Percentiles rank a stretch among this genome's conserved stretches.
Conservation (phyloP, 2,797 vertebrate species). For the Hydrocynus forskahlii region DNA sequence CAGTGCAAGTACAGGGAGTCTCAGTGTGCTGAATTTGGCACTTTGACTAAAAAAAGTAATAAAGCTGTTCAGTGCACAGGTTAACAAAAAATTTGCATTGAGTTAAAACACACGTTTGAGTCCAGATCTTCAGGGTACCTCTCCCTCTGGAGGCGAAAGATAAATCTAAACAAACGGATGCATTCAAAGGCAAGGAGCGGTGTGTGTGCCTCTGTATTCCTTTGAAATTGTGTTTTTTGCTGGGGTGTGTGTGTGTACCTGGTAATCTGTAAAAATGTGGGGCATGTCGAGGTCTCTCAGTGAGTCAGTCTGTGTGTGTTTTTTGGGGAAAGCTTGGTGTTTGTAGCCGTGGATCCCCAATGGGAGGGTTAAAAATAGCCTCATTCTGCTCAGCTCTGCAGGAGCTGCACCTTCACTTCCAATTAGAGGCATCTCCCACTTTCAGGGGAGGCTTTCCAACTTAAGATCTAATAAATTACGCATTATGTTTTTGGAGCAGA, state of each 20-base stretch:
- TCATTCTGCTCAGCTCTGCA: constrained; percentile 59
- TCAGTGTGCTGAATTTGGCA: neutral
- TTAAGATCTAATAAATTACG: neutral
- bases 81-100: too few species aligned
- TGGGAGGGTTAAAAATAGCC: constrained; percentile 43
- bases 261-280: neutral
- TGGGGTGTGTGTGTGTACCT: neutral
- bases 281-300: neutral
- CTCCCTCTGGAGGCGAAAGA: neutral
- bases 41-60: too few species aligned
- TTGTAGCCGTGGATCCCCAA: constrained; percentile 13
- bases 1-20: neutral
- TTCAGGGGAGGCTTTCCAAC: neutral
- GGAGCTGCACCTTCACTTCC: constrained; percentile 43
- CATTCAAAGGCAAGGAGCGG: neutral
- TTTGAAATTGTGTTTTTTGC: too few species aligned
- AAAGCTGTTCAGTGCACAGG: too few species aligned
- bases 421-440: constrained; percentile 33
- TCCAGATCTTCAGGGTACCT: too few species aligned
- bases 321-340: neutral
- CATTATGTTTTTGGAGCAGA: constrained; percentile 1
- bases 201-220: neutral
- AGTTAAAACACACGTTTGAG: too few species aligned
- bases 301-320: neutral
- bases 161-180: neutral